phyloP scores from a whole-genome alignment of 2,797 vertebrate species.

The Myotis vivesi region DNA sequence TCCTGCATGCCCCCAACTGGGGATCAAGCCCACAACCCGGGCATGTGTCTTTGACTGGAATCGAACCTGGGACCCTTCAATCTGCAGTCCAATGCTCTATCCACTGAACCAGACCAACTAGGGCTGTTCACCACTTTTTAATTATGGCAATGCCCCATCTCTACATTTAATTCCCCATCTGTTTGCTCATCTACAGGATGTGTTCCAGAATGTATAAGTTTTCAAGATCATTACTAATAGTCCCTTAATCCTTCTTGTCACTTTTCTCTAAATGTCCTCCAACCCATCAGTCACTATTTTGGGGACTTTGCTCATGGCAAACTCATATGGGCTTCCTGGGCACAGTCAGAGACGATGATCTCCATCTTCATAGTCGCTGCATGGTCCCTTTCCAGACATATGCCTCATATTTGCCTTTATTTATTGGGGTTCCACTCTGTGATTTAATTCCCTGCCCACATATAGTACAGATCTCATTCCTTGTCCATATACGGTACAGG shows the following conservation, averaged over 20 bases:
- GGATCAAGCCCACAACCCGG: too few species aligned
- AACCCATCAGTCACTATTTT: neutral
- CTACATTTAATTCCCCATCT: neutral
- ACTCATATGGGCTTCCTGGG: neutral
- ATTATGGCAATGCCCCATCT: neutral
- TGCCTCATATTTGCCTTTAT: neutral
- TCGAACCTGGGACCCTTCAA: too few species aligned
- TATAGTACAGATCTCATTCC: neutral
- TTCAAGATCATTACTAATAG: neutral
- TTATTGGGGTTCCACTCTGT: neutral
- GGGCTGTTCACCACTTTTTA: neutral
- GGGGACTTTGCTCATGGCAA: rapidly evolving
- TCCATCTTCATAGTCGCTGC: rapidly evolving
- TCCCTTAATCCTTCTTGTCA: neutral
- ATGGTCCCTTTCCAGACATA: neutral
- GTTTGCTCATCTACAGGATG: neutral
- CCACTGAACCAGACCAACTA: too few species aligned
- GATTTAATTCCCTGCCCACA: neutral
- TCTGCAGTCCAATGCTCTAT: too few species aligned
- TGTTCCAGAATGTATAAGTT: neutral
- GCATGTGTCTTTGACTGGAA: too few species aligned
- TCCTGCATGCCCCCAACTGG: too few species aligned
- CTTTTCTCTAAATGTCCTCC: neutral
- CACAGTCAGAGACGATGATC: neutral
- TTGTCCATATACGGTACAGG: neutral